Percentiles rank a stretch among this genome's conserved stretches.
Evolutionary conservation across 2,888 invertebrate species (phyloP).

Genomic region (Hemicrepidius hirtus): DNA sequence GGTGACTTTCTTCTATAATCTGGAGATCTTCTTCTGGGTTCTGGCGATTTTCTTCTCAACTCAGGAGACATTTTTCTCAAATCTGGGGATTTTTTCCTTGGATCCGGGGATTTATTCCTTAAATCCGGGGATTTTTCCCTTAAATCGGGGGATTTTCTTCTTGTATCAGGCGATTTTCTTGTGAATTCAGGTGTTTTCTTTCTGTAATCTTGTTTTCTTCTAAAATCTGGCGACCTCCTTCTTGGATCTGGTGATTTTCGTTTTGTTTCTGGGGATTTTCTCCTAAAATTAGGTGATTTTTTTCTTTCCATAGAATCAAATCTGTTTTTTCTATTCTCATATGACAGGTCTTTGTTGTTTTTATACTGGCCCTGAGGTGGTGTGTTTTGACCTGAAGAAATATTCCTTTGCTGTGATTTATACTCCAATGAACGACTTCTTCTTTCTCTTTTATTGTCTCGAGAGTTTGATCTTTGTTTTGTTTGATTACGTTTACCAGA

Average conservation of each 20-base stretch:
- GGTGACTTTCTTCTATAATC: conserved; percentile 8
- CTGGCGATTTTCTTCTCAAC: not conserved
- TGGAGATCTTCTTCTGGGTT: not conserved
- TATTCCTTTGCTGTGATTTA: not conserved
- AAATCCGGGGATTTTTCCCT: not conserved
- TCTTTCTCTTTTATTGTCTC: not conserved
- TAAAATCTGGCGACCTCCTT: not conserved
- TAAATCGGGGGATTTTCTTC: conserved; percentile 12
- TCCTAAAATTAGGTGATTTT: not conserved
- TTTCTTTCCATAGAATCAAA: conserved; percentile 1
- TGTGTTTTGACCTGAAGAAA: conserved; percentile 18
- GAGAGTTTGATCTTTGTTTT: conserved; percentile 16
- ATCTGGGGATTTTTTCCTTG: not conserved
- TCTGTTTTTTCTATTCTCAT: not conserved
- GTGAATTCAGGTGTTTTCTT: not conserved
- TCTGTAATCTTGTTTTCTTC: not conserved
- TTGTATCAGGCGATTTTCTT: conserved; percentile 5
- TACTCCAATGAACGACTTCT: conserved; percentile 7
- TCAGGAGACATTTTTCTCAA: conserved; percentile 8
- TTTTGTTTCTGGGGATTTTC: not conserved
- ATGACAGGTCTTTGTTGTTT: not conserved
- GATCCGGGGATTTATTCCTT: conserved; percentile 13
- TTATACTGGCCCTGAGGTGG: conserved; percentile 2
- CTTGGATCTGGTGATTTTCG: too few relatives aligned
- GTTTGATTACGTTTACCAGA: not conserved